Conservation (phyloP, 2,888 invertebrate genomes). For the Hirtodrosophila alboralis region DNA sequence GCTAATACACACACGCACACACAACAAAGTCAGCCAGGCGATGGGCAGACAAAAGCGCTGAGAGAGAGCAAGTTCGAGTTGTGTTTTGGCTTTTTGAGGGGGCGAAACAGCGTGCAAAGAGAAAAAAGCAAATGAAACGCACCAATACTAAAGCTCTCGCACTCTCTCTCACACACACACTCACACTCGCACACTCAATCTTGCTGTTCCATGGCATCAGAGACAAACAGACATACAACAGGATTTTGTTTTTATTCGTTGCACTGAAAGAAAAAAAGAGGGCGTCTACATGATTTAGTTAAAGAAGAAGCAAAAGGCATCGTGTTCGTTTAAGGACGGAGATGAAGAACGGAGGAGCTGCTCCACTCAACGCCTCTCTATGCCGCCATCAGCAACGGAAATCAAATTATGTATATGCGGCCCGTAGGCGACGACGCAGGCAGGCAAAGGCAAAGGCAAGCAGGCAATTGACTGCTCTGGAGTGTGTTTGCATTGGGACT, state of each 20-base stretch:
- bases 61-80: conserved; percentile 74
- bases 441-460: neutral
- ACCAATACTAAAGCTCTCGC: conserved; percentile 31
- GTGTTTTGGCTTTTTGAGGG: conserved; percentile 67
- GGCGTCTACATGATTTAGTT: conserved; percentile 9
- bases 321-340: conserved; percentile 37
- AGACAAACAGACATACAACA: conserved; percentile 62
- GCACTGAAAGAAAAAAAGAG: conserved; percentile 33
- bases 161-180: conserved; percentile 7
- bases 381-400: conserved; percentile 40
- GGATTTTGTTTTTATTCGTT: conserved; percentile 62
- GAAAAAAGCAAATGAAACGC: conserved; percentile 62
- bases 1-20: conserved; percentile 11
- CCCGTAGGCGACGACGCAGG: conserved; percentile 35
- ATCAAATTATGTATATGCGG: conserved; percentile 64
- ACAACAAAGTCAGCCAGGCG: conserved; percentile 50
- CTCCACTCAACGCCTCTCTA: conserved; percentile 10
- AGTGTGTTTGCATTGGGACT: conserved; percentile 37
- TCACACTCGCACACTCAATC: conserved; percentile 14
- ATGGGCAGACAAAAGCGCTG: conserved; percentile 65
- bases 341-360: too few species aligned
- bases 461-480: conserved; percentile 44
- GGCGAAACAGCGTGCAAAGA: conserved; percentile 56
- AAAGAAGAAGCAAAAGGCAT: conserved; percentile 13
- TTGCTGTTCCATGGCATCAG: conserved; percentile 33